Percentiles rank a stretch among this genome's conserved stretches.
phyloP scores from a whole-genome alignment of 2,113 vertebrate genomes.

The Prochilodus magdalenae region DNA sequence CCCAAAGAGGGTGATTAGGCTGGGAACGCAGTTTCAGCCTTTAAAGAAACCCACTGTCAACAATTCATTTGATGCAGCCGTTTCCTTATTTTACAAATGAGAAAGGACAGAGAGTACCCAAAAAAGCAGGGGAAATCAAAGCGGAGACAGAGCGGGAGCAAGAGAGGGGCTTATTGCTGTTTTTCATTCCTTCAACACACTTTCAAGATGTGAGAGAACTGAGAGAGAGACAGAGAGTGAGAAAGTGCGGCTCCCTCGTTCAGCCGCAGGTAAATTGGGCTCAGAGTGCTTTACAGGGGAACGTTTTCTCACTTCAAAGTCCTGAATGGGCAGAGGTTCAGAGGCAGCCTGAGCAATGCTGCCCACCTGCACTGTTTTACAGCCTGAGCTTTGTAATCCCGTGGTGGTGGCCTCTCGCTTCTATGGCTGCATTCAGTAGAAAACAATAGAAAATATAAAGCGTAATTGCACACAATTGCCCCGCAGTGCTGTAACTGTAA shows the following conservation, averaged over 20 bases:
- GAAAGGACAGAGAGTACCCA: background rate
- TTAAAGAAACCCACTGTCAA: constrained; percentile 20
- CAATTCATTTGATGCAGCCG: constrained; percentile 26
- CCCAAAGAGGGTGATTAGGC: constrained; percentile 6
- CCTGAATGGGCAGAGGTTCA: constrained; percentile 31
- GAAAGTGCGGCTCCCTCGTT: background rate
- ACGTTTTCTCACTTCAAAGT: constrained; percentile 44
- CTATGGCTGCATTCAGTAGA: background rate
- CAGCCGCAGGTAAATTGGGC: constrained; percentile 34
- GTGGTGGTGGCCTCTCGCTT: background rate
- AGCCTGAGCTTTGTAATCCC: background rate
- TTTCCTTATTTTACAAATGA: background rate
- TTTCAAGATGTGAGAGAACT: constrained; percentile 38
- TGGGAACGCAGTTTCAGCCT: background rate
- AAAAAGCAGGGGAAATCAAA: constrained; percentile 21
- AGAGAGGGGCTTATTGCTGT: background rate
- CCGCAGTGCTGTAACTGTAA: background rate
- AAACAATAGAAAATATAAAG: background rate
- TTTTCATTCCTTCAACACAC: constrained; percentile 14
- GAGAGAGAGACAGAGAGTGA: background rate
- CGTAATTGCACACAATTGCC: background rate
- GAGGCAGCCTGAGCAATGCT: constrained; percentile 14
- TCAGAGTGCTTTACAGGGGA: constrained; percentile 29
- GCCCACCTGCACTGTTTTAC: constrained; percentile 19
- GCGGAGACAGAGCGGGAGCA: background rate